A percentile compares a stretch with the other conserved stretches of the same genome.
These are phyloP conservation scores for Neoascia interrupta DNA, from an alignment of 2,888 invertebrate species.

Conservation along the genomic window DNA sequence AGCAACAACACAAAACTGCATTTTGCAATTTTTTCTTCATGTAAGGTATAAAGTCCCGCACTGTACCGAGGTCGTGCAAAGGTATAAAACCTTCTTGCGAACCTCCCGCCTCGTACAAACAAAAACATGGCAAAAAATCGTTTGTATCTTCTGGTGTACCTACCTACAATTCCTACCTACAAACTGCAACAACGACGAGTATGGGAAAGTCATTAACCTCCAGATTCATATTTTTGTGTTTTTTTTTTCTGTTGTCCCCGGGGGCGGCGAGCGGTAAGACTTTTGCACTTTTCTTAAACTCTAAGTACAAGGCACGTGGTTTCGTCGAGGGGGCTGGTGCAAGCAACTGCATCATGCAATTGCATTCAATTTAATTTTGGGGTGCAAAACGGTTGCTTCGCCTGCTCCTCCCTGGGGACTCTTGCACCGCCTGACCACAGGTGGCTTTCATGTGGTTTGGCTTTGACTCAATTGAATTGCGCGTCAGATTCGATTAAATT, in stretches of 20 bases:
- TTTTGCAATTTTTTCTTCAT: constrained; percentile 57
- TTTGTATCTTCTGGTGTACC: constrained; percentile 37
- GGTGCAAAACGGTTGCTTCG: constrained; percentile 24
- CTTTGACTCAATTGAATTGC: constrained; percentile 5
- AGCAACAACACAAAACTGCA: constrained; percentile 2
- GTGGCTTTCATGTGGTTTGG: constrained; percentile 5
- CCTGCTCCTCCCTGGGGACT: neutral
- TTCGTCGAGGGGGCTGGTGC: neutral
- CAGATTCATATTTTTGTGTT: constrained; percentile 48
- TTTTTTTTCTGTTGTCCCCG: neutral
- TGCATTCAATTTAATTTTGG: constrained; percentile 39
- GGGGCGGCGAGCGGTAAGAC: no score
- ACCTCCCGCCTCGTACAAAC: neutral
- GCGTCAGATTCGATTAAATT: constrained; percentile 35
- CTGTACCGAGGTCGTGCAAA: constrained; percentile 53
- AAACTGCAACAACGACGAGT: no score
- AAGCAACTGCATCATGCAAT: constrained; percentile 27
- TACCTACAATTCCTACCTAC: constrained; percentile 5
- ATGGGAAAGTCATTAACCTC: constrained; percentile 61
- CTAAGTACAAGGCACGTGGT: constrained; percentile 21
- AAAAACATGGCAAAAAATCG: no score
- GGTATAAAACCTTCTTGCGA: constrained; percentile 12
- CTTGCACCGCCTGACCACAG: constrained; percentile 20
- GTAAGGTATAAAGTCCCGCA: constrained; percentile 6
- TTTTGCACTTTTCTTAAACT: no score